phyloP scores from a whole-genome alignment of 2,888 invertebrate species.

The Zaprionus lineosus region DNA sequence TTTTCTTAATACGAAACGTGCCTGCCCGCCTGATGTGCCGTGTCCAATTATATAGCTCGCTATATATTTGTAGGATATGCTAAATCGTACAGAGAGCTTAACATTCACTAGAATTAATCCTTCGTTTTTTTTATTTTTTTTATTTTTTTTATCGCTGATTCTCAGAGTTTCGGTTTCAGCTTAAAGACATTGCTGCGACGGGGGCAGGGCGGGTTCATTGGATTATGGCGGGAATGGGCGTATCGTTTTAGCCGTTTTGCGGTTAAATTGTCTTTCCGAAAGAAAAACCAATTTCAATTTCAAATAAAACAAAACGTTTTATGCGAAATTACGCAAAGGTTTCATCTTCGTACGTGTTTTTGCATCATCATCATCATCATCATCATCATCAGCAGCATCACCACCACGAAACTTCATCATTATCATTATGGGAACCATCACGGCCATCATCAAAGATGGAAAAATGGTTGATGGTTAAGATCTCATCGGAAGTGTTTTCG shows the following conservation, averaged over 20 bases:
- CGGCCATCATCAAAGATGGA: constrained; percentile 13
- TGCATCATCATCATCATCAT: constrained; percentile 40
- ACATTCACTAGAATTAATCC: constrained; percentile 57
- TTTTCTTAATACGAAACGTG: constrained; percentile 81
- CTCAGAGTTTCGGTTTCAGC: constrained; percentile 30
- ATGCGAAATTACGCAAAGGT: constrained; percentile 71
- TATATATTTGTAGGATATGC: constrained; percentile 64
- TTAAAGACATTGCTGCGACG: background rate
- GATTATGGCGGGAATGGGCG: constrained; percentile 41
- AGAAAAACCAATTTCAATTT: constrained; percentile 79
- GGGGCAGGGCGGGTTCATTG: background rate
- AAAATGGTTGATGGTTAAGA: constrained; percentile 12
- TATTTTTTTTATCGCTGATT: constrained; percentile 48
- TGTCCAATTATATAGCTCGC: constrained; percentile 73
- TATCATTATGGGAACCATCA: constrained; percentile 9
- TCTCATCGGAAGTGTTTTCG: constrained; percentile 66
- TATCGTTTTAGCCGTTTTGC: constrained; percentile 73
- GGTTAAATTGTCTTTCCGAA: constrained; percentile 69
- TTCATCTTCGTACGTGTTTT: constrained; percentile 68
- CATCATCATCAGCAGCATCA: constrained; percentile 13
- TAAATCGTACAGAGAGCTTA: constrained; percentile 55
- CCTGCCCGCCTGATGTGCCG: constrained; percentile 68
- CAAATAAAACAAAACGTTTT: constrained; percentile 77
- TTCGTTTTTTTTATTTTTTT: no score
- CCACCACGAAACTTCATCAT: background rate